A percentile compares a stretch with the other conserved stretches of the same genome.
Evolutionary conservation across 2,888 invertebrate genomes (phyloP).

Genomic region (Gortyna flavago): DNA sequence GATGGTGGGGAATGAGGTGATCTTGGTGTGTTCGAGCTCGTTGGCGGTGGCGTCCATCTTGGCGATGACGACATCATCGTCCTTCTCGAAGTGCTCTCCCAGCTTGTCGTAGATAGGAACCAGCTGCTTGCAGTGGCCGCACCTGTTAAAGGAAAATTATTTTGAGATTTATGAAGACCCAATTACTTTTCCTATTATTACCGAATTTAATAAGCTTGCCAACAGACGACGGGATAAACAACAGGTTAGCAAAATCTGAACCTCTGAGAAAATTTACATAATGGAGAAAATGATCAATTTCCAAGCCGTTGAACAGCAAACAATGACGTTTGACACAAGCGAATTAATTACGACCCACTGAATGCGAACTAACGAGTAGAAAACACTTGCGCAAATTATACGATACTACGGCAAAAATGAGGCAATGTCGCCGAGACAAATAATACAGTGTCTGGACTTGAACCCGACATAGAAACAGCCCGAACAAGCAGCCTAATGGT

Average conservation of each 20-base stretch:
- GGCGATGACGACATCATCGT: slow-evolving; percentile 96
- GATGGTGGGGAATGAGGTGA: slow-evolving; percentile 98
- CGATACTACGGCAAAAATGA: slow-evolving; percentile 32
- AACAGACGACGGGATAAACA: not conserved
- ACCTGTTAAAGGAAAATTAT: slow-evolving; percentile 81
- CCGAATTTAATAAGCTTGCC: too few species aligned
- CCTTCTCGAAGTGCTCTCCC: slow-evolving; percentile 97
- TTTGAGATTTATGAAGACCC: not conserved
- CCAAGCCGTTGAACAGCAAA: slow-evolving; percentile 69
- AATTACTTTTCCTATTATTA: too few species aligned
- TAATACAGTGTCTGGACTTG: slow-evolving; percentile 35
- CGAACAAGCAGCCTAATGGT: slow-evolving; percentile 53
- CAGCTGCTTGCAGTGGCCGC: slow-evolving; percentile 99
- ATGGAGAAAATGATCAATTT: slow-evolving; percentile 67
- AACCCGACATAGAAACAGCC: slow-evolving; percentile 67
- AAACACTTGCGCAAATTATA: slow-evolving; percentile 76
- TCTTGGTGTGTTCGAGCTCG: slow-evolving; percentile 98
- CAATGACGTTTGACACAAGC: slow-evolving; percentile 69
- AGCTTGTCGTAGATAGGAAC: slow-evolving; percentile 99
- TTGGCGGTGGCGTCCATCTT: slow-evolving; percentile 99
- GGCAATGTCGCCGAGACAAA: slow-evolving; percentile 38
- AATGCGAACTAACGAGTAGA: slow-evolving; percentile 74
- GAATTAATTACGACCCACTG: slow-evolving; percentile 74
- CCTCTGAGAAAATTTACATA: slow-evolving; percentile 69
- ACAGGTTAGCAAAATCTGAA: slow-evolving; percentile 16